phyloP scores from a whole-genome alignment of 2,113 vertebrate genomes.

The Urocynchramus pylzowi region DNA sequence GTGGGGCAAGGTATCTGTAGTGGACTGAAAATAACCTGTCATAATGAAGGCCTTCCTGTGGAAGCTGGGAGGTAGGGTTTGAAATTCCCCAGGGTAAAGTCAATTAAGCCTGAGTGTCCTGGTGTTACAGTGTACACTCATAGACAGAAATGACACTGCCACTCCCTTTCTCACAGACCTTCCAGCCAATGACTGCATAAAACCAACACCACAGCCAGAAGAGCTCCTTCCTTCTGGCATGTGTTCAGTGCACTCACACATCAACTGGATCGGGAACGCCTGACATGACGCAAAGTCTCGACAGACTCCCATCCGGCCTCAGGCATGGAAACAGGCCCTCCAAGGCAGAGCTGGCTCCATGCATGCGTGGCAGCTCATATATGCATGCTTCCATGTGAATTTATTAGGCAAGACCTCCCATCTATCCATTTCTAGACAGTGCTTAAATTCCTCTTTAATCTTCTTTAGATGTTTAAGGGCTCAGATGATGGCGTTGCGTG shows the following conservation, averaged over 20 bases:
- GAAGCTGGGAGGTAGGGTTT: not conserved
- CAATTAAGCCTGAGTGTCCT: not conserved
- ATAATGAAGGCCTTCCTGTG: not conserved
- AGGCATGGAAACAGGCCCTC: not conserved
- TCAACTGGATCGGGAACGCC: not conserved
- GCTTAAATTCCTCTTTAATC: not conserved
- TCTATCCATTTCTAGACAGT: not conserved
- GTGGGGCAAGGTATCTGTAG: not conserved
- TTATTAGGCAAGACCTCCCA: not conserved
- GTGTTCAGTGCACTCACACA: not conserved
- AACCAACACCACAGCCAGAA: not conserved
- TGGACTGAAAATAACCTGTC: not conserved
- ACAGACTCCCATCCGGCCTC: not conserved
- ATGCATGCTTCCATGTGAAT: not conserved
- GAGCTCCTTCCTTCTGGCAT: not conserved
- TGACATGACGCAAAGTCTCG: not conserved
- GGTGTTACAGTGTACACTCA: not conserved
- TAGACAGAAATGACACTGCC: not conserved
- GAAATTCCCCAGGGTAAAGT: not conserved
- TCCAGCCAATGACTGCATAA: not conserved
- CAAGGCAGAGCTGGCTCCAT: not conserved
- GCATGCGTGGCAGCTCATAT: not conserved
- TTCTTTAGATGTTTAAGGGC: not conserved
- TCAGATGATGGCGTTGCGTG: rapidly evolving
- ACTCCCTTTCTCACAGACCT: not conserved